These are phyloP conservation scores for Phaethornis superciliosus DNA, from an alignment of 2,113 vertebrate species.

Conservation along the genomic window DNA sequence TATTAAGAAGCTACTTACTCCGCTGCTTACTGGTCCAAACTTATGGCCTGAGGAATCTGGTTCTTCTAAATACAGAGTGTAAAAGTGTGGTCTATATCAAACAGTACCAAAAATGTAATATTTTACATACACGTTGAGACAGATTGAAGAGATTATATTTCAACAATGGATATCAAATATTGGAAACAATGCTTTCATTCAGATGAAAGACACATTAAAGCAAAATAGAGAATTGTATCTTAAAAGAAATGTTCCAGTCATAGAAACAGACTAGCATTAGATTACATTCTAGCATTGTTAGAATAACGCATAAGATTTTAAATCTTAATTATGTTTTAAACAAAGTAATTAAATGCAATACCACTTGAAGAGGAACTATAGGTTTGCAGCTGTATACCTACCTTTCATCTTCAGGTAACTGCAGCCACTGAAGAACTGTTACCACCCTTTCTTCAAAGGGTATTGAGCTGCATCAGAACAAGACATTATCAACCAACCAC, in stretches of 20 bases:
- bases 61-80: conserved; percentile 96
- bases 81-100: conserved; percentile 95
- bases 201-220: not conserved
- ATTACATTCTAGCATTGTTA: not conserved
- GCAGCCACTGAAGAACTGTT: conserved; percentile 76
- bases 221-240: not conserved
- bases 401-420: conserved; percentile 76
- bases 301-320: not conserved
- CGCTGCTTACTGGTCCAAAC: conserved; percentile 84
- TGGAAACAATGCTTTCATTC: not conserved
- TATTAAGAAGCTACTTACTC: conserved; percentile 78
- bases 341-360: not conserved
- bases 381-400: not conserved
- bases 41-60: conserved; percentile 89
- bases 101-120: conserved; percentile 85
- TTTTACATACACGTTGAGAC: conserved; percentile 79
- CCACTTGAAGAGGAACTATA: not conserved
- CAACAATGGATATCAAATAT: conserved; percentile 57
- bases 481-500: not conserved
- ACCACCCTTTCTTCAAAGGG: conserved; percentile 81
- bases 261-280: not conserved
- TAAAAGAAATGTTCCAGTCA: not conserved
- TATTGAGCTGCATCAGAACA: conserved; percentile 72
- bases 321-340: not conserved
- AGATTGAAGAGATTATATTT: conserved; percentile 69